phyloP scores from a whole-genome alignment of 1,140 invertebrate genomes.

The Tetramorium parvispinum region DNA sequence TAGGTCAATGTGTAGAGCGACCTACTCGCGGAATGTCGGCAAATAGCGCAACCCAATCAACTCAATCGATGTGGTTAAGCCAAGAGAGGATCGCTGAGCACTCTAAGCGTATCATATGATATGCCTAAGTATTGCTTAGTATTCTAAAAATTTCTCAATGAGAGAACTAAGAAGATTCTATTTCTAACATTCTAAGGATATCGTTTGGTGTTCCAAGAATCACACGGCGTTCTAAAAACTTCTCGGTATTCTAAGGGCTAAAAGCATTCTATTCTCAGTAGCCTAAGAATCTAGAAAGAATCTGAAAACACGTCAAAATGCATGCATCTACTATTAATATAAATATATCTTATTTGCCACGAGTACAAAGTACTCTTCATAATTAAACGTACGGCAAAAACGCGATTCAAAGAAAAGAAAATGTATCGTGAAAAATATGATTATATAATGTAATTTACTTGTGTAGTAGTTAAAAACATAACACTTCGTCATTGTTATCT shows the following conservation, averaged over 20 bases:
- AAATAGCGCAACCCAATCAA: neutral
- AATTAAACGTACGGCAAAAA: neutral
- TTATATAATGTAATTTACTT: neutral
- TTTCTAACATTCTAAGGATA: neutral
- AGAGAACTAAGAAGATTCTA: neutral
- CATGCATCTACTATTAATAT: neutral
- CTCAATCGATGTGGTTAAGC: conserved; percentile 22
- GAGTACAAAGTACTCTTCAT: neutral
- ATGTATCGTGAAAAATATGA: neutral
- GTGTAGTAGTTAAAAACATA: neutral
- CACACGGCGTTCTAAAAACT: neutral
- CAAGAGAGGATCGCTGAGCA: neutral
- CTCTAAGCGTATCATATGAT: neutral
- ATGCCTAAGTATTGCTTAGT: neutral
- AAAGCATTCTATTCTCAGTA: neutral
- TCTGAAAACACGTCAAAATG: neutral
- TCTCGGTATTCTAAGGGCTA: neutral
- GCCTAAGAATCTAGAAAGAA: neutral
- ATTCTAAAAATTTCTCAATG: neutral
- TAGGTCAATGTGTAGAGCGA: conserved; percentile 39
- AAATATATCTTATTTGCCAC: neutral
- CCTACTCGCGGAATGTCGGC: conserved; percentile 1
- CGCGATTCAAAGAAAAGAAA: neutral
- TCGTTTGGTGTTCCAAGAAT: neutral
- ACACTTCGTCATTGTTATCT: neutral